Evolutionary conservation across 2,113 vertebrate species (phyloP), one percentile per base, ranked within the genome.

Genomic region (rabbit (Oryctolagus cuniculus)): DNA sequence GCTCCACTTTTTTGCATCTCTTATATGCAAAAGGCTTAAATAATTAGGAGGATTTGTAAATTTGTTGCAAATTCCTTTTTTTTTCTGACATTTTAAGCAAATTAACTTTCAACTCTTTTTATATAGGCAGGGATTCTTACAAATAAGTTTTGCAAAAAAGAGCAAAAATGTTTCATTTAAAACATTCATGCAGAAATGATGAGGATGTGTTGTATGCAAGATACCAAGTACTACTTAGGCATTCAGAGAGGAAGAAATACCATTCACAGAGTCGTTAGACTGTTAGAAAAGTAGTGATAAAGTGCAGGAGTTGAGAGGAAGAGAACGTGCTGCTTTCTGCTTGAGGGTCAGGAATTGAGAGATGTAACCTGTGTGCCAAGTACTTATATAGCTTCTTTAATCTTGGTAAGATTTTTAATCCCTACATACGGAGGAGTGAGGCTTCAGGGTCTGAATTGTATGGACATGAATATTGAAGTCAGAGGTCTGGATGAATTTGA

Each of bases 81-180:
- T 87, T 66, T 87, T 61, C 49, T 86, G 34, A 24, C 2, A 64
- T 11, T 15, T 36, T 78, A 80, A 66, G 51, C 70, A 90, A 61
- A 73, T 70, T 87, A 72, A 78, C 86, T 25, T 36, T 83, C 72
- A 74, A 25, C 19, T 78, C 6, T 77, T 44, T 53, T 87, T 38
- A 7, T 31, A 31, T 53, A 55, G 5, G 25, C 66, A 22, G 55
- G 29, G 9, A 75, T 87, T 84, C 70, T 83, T 75, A 79, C 7
- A 73, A n/a, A 81, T 89, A 73, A n/a, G 85, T 89, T 29, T 91
- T 90, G 29, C 58, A 90, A 80, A 89, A 64, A 89, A 79, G 17
- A 92, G n/a, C 34, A 89, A 49, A 55, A 74, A 53, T 44, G 34
- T 91, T 83, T 89, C 44, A 38, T 89, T 85, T 86, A 21, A 89